phyloP scores from a whole-genome alignment of 2,113 vertebrate genomes.

The Brachyistius frenatus region DNA sequence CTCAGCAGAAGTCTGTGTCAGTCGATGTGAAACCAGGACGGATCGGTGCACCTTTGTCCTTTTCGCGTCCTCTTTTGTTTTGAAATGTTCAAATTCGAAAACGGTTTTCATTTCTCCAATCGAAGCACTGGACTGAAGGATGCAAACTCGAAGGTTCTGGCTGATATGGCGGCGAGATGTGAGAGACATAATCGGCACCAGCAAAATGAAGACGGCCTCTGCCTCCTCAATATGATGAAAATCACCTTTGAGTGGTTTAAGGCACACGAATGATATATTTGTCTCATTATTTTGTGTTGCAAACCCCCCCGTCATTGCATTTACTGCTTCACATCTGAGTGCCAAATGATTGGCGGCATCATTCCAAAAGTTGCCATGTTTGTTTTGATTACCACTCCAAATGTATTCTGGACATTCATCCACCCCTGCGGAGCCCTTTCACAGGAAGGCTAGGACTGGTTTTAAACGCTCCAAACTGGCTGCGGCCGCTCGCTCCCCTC shows the following conservation, averaged over 20 bases:
- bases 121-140: constrained; percentile 47
- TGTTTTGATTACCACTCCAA: constrained; percentile 63
- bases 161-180: constrained; percentile 37
- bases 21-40: constrained; percentile 46
- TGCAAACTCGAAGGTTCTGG: constrained; percentile 35
- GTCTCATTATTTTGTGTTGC: constrained; percentile 52
- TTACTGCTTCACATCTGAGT: constrained; percentile 59
- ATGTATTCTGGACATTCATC: constrained; percentile 69
- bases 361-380: constrained; percentile 73
- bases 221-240: constrained; percentile 52
- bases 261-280: constrained; percentile 43
- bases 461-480: constrained; percentile 65
- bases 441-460: constrained; percentile 69
- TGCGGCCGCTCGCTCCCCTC: constrained; percentile 69
- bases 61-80: constrained; percentile 47
- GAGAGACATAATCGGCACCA: constrained; percentile 71
- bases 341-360: constrained; percentile 65
- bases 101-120: constrained; percentile 18
- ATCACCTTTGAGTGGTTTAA: constrained; percentile 29
- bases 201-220: constrained; percentile 68
- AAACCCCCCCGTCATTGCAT: constrained; percentile 45
- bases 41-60: constrained; percentile 29
- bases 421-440: constrained; percentile 62
- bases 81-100: constrained; percentile 37
- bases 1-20: constrained; percentile 69